Evolutionary conservation across 2,888 invertebrate species (phyloP).

Genomic region (Dryocosmus kuriphilus): DNA sequence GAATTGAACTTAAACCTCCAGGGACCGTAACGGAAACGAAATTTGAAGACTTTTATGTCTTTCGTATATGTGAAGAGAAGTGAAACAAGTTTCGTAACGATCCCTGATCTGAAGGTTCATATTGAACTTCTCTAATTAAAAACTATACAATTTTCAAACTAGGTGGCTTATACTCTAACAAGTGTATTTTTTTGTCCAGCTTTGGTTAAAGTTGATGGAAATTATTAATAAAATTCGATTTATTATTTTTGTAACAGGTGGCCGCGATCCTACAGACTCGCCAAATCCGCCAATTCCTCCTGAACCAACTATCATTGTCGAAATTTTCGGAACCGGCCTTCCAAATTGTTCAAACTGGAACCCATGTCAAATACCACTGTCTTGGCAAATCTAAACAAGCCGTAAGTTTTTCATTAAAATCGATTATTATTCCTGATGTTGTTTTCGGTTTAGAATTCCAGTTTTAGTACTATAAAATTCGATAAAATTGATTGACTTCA

Average conservation of each 20-base stretch:
- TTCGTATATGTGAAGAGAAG: no score
- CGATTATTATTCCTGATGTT: not conserved
- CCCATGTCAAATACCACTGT: slow-evolving; percentile 88
- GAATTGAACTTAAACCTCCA: not conserved
- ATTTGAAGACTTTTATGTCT: no score
- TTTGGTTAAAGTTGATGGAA: not conserved
- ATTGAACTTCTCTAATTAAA: not conserved
- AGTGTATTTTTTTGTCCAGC: not conserved
- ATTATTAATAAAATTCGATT: slow-evolving; percentile 14
- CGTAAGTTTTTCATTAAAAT: slow-evolving; percentile 60
- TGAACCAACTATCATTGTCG: slow-evolving; percentile 82
- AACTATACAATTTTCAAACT: not conserved
- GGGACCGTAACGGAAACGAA: no score
- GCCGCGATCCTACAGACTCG: not conserved
- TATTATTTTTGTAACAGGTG: slow-evolving; percentile 33
- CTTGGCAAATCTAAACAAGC: slow-evolving; percentile 79
- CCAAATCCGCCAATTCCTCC: slow-evolving; percentile 64
- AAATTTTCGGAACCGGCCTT: slow-evolving; percentile 86
- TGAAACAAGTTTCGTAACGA: not conserved
- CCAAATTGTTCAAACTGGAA: slow-evolving; percentile 88
- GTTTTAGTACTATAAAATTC: not conserved
- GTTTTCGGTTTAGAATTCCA: not conserved
- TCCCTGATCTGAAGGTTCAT: not conserved
- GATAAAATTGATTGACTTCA: slow-evolving; percentile 58
- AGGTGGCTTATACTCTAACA: not conserved